These are phyloP conservation scores for Copidosoma floridanum DNA, from an alignment of 1,140 invertebrate species.

Conservation along the genomic window DNA sequence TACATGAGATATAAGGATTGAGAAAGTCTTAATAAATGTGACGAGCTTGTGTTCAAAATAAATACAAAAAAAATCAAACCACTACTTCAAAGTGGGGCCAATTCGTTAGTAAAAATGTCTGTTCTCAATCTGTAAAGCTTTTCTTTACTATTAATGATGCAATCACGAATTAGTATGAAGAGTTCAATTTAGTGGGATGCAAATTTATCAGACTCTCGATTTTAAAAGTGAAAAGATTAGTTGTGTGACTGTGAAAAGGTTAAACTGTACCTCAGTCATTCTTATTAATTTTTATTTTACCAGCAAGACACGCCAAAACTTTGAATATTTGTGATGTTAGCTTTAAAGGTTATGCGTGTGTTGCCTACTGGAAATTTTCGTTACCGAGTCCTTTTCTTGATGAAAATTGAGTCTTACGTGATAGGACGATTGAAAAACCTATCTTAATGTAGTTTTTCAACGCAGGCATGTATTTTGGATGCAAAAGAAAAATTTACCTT, in stretches of 20 bases:
- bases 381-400: background rate
- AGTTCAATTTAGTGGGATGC: background rate
- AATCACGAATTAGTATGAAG: background rate
- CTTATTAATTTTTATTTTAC: no score
- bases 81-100: background rate
- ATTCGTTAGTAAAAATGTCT: background rate
- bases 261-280: background rate
- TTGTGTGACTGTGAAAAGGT: background rate
- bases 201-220: background rate
- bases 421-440: background rate
- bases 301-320: no score
- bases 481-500: background rate
- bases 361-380: no score
- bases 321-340: no score
- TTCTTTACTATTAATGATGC: background rate
- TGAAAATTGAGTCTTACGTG: background rate
- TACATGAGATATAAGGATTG: background rate
- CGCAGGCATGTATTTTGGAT: background rate
- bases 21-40: background rate
- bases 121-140: background rate
- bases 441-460: background rate
- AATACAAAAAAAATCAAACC: background rate
- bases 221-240: background rate
- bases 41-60: background rate
- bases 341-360: no score